Evolutionary conservation across 2,797 vertebrate species (phyloP), one percentile per base, ranked within the genome.

Genomic region (Nannoperca obscura): DNA sequence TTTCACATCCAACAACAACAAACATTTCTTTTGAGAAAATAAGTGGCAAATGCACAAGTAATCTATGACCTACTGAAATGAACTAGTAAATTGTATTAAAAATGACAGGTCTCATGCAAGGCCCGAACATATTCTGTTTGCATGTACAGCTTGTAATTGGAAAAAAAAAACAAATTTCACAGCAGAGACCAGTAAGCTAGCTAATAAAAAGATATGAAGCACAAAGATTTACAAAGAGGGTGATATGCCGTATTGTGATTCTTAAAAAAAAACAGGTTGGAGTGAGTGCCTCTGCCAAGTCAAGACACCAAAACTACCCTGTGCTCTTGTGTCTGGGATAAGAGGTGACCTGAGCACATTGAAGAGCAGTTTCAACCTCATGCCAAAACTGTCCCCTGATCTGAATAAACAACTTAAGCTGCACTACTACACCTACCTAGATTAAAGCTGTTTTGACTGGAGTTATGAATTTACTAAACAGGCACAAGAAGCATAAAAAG

Each of bases 181-280:
- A 55, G 50, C 38, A 34, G 15, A 27, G 14, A 67, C 24, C 36
- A 44, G n/a, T 13, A 27, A 36, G 7, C 17, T 13, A 7, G 22
- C 22, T 34, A 22, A 53, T 53, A 19, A 36, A 57, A 27, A 10
- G 0, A 22, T 15, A 38, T 46, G 9, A 54, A 66, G 49, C 9
- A 36, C 19, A 32, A 63, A 70, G 32, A 32, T 24, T 68, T 77
- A 47, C 24, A 57, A 17, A 62, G 27, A 53, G 20, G 24, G 42
- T 9, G 49, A 44, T 14, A 3, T 54, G 20, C 5, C 7, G 36
- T 22, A 12, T 52, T 24, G 38, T 50, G 17, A 62, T 30, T 50
- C 42, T 50, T 24, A n/a, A 49, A 12, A 24, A 68, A 8, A 54
- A 47, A 40, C 47, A 57, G 12, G 42, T n/a, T 2, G 0, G 2